Evolutionary conservation across 2,113 vertebrate genomes (phyloP), one percentile per base, ranked within the genome.

Genomic region (Neofelis nebulosa): DNA sequence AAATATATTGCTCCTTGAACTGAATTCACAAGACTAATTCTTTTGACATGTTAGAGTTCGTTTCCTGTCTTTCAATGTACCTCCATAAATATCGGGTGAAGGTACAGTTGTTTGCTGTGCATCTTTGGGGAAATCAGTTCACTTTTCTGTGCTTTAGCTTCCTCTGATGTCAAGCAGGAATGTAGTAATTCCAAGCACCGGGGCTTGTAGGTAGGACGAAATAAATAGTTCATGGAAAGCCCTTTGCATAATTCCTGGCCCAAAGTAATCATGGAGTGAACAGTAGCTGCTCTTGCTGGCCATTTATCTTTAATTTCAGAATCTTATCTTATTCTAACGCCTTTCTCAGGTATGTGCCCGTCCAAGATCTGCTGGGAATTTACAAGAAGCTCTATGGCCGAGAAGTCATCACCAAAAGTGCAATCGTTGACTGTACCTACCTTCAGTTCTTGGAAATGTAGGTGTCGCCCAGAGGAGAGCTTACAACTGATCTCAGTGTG

Each of bases 371-470:
- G 29, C 76, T 98, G 96, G 98, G 97, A 78, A 99, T 99, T 92
- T 99, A 99, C 69, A 90, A 98, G 79, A 97, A 98, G 36, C 98
- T 98, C 78, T 99, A 99, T 71, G 98, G 98, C 65, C 96, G 33
- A 63, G 84, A 97, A 41, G 52, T 98, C 81, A 98, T 99, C 96
- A 99, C 98, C 2, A 97, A 99, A 97, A 97, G 78, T 10, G 97
- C 97, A 66, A 98, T 99, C 68, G 71, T 98, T 78, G 99, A 99
- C 61, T 99, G 99, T 73, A 91, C 98, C 13, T 97, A 99, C 61
- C 96, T 99, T 45, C 98, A 99, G 71, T 99, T 99, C 96, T 92
- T 99, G 48, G 98, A 98, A 92, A 94, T 99, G 99, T 99, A 95
- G 99, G 99, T 98, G 68, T 80, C 68, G 94, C 18, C 29, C 25